phyloP scores from a whole-genome alignment of 2,113 vertebrate species.

The Bufo gargarizans region DNA sequence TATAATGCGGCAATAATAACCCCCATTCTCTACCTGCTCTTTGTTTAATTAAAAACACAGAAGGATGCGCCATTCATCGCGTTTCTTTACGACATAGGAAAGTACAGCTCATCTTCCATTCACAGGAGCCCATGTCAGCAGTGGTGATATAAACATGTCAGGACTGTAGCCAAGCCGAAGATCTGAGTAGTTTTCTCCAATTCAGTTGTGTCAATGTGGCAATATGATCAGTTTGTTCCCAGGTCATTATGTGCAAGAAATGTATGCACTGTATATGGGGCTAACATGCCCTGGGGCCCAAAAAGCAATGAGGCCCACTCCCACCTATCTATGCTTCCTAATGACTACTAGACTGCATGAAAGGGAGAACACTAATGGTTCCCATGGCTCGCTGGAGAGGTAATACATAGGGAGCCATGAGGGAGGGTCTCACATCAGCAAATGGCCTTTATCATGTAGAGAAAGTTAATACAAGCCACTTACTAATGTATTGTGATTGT shows the following conservation, averaged over 20 bases:
- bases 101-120: not conserved
- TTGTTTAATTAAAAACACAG: conserved; percentile 41
- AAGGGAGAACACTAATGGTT: not conserved
- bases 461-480: too few species aligned
- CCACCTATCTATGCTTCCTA: not conserved
- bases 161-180: not conserved
- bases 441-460: too few species aligned
- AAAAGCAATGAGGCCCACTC: not conserved
- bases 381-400: not conserved
- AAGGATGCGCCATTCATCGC: not conserved
- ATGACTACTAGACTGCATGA: not conserved
- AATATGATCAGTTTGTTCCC: not conserved
- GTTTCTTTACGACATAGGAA: not conserved
- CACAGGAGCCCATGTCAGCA: not conserved
- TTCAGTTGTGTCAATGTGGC: not conserved
- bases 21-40: conserved; percentile 27
- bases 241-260: not conserved
- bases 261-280: not conserved
- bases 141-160: not conserved
- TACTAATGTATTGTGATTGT: too few species aligned
- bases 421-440: too few species aligned
- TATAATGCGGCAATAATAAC: conserved; percentile 46
- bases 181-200: not conserved
- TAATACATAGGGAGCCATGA: not conserved
- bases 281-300: not conserved